Evolutionary conservation across 2,113 vertebrate species (phyloP).

Genomic region (Ardeotis arabs): DNA sequence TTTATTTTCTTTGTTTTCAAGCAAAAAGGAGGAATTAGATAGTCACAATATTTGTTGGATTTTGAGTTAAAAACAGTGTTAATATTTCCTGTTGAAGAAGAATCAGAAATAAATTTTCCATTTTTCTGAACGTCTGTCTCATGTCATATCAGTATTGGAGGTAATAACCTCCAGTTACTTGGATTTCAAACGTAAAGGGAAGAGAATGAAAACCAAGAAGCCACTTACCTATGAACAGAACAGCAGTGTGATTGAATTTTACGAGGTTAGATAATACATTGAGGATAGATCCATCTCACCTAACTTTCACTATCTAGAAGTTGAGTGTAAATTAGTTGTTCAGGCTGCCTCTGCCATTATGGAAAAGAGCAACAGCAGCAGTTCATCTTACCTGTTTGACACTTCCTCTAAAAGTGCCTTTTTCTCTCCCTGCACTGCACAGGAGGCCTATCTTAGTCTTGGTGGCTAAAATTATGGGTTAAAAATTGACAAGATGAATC

Average conservation of each 20-base stretch:
- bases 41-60: neutral
- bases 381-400: neutral
- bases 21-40: neutral
- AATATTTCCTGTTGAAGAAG: neutral
- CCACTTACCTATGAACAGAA: neutral
- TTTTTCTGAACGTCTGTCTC: neutral
- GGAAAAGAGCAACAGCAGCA: neutral
- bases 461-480: neutral
- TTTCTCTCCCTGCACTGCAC: neutral
- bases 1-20: neutral
- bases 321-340: neutral
- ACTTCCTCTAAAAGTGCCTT: neutral
- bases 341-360: neutral
- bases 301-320: neutral
- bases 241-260: neutral
- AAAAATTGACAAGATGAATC: neutral
- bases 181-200: neutral
- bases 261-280: neutral
- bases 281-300: neutral
- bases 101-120: neutral
- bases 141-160: neutral
- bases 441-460: neutral
- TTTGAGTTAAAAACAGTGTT: neutral
- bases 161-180: neutral
- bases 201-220: neutral